phyloP scores from a whole-genome alignment of 2,888 invertebrate species.

The Morinoia aosen region DNA sequence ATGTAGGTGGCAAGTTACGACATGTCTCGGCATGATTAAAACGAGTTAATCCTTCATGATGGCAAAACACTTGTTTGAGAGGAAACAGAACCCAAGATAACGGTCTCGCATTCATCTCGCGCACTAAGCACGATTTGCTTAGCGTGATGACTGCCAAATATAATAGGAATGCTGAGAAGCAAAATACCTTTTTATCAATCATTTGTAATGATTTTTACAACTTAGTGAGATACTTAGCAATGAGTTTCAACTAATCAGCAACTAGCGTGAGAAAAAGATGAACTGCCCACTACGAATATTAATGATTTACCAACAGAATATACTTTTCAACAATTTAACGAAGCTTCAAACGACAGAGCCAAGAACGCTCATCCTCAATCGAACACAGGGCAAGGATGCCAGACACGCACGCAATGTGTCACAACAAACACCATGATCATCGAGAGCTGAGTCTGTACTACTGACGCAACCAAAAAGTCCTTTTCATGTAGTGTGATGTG shows the following conservation, averaged over 20 bases:
- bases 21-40: background rate
- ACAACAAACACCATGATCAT: background rate
- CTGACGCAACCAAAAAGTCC: conserved; percentile 14
- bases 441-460: background rate
- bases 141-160: conserved; percentile 36
- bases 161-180: conserved; percentile 49
- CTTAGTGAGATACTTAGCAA: background rate
- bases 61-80: conserved; percentile 47
- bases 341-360: conserved; percentile 19
- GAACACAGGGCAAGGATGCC: background rate
- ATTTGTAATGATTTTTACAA: background rate
- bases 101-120: conserved; percentile 32
- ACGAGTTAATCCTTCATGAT: background rate
- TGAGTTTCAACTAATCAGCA: conserved; percentile 26
- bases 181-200: conserved; percentile 12
- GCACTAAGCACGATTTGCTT: conserved; percentile 41
- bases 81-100: conserved; percentile 52
- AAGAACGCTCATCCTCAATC: background rate
- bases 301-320: conserved; percentile 30
- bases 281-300: conserved; percentile 13
- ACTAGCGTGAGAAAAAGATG: conserved; percentile 14
- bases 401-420: conserved; percentile 21
- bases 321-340: conserved; percentile 32
- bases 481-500: conserved; percentile 31
- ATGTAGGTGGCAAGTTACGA: background rate